These are phyloP conservation scores for Lasioglossum villosulum DNA, from an alignment of 2,888 invertebrate genomes.

Conservation along the genomic window DNA sequence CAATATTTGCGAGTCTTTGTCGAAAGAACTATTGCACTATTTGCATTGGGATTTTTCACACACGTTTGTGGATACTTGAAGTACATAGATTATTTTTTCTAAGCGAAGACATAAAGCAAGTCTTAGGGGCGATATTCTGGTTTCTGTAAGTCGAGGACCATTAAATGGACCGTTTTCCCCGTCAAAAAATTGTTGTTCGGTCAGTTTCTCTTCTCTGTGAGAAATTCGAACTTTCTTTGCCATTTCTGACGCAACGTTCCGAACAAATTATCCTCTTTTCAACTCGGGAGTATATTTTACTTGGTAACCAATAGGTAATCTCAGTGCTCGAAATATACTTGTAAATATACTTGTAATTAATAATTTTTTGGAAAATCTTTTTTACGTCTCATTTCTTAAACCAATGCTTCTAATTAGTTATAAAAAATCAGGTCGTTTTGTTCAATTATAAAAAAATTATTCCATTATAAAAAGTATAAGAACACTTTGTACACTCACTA, in stretches of 20 bases:
- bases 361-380: too few relatives aligned
- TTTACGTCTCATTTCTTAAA: too few relatives aligned
- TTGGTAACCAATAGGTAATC: background rate
- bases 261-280: background rate
- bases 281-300: background rate
- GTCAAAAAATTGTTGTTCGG: background rate
- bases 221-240: slow-evolving; percentile 5
- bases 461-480: too few relatives aligned
- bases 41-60: background rate
- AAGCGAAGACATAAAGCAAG: background rate
- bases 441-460: too few relatives aligned
- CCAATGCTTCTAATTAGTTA: too few relatives aligned
- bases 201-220: slow-evolving; percentile 6
- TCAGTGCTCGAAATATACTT: background rate
- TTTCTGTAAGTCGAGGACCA: too few relatives aligned
- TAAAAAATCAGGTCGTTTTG: too few relatives aligned
- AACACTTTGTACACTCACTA: too few relatives aligned
- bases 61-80: background rate
- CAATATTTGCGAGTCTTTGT: background rate
- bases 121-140: too few relatives aligned
- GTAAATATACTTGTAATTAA: too few relatives aligned
- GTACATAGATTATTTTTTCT: background rate
- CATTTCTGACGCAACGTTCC: background rate
- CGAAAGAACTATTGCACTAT: background rate
- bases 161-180: background rate